These are phyloP conservation scores for Meles meles DNA, from an alignment of 2,113 vertebrate genomes.

Conservation along the genomic window DNA sequence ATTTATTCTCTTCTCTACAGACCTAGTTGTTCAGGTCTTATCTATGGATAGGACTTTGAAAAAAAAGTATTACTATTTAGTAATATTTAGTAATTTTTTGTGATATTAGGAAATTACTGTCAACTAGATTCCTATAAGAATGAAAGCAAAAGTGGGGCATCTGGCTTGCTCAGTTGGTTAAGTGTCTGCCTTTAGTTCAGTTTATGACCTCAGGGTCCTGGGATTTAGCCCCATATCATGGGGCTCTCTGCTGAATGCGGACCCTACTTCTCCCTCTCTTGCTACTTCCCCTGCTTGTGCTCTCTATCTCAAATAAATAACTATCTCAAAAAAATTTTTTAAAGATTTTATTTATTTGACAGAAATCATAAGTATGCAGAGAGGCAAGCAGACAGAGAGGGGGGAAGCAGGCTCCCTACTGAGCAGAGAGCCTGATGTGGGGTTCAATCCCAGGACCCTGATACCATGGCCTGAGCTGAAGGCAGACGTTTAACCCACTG, in stretches of 20 bases:
- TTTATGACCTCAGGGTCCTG: background rate
- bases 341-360: too few species aligned
- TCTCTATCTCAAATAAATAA: background rate
- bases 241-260: background rate
- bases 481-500: too few species aligned
- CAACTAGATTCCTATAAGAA: background rate
- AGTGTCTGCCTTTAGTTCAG: background rate
- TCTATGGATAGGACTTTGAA: background rate
- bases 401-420: too few species aligned
- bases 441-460: too few species aligned
- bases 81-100: background rate
- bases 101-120: background rate
- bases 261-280: background rate
- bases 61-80: background rate
- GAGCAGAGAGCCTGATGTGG: too few species aligned
- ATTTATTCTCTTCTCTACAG: background rate
- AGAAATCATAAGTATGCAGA: too few species aligned
- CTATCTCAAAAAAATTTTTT: background rate
- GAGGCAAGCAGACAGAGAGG: too few species aligned
- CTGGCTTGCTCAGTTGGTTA: background rate
- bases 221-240: background rate
- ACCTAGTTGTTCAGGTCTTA: background rate
- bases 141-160: background rate
- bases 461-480: too few species aligned
- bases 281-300: background rate